Conservation (phyloP, 2,888 invertebrate species). For the Caenorhabditis sinica region DNA sequence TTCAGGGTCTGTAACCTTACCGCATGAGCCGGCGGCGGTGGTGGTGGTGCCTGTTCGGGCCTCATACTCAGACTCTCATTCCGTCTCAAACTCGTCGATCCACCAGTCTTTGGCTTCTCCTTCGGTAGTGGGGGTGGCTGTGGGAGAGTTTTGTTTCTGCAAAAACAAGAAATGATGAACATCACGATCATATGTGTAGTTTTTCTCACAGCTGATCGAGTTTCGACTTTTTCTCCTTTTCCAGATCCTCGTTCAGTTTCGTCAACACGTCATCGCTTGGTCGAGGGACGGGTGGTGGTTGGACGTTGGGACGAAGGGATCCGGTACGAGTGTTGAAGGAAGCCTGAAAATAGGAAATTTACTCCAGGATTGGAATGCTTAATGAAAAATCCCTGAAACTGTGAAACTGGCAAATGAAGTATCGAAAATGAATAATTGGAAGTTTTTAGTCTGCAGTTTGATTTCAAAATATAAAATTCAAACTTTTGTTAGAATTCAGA, state of each 20-base stretch:
- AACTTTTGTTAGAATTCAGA: no score
- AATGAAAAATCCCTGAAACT: no score
- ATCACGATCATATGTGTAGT: neutral
- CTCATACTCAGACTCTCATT: constrained; percentile 67
- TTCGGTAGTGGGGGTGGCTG: constrained; percentile 45
- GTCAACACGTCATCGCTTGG: constrained; percentile 59
- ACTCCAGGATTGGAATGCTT: no score
- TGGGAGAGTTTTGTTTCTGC: constrained; percentile 47
- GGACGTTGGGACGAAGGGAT: constrained; percentile 44
- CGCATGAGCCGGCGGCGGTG: constrained; percentile 66
- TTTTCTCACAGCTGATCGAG: constrained; percentile 45
- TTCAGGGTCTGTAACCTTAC: no score
- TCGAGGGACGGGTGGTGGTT: constrained; percentile 66
- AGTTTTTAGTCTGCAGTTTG: no score
- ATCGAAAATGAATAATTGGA: no score
- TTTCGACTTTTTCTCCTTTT: constrained; percentile 47
- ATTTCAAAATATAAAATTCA: no score
- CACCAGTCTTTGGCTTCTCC: constrained; percentile 48
- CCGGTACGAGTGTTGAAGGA: constrained; percentile 56
- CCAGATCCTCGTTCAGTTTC: constrained; percentile 51
- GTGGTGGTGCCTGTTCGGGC: constrained; percentile 71
- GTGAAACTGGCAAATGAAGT: no score
- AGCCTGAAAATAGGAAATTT: constrained; percentile 13
- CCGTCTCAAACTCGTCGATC: constrained; percentile 38
- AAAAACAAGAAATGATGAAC: neutral